Evolutionary conservation across 2,797 vertebrate genomes (phyloP).

Genomic region (Sarcoramphus papa): DNA sequence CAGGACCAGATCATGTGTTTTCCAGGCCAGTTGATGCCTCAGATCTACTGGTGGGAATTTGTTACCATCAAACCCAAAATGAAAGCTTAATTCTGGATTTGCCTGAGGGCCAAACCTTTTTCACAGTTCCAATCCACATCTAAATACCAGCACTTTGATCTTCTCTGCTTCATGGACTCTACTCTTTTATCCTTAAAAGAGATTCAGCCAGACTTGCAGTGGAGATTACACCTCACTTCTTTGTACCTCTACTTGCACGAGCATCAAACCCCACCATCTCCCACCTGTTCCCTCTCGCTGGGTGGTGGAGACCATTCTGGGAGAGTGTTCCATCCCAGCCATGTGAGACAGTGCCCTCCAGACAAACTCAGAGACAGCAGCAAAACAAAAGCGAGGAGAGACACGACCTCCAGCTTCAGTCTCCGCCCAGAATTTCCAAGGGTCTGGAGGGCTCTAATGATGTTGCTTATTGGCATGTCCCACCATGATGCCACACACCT

Average conservation of each 20-base stretch:
- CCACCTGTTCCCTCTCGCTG: fast-evolving
- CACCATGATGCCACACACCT: neutral
- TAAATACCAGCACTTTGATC: conserved; percentile 28
- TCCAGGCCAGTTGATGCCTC: neutral
- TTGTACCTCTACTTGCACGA: neutral
- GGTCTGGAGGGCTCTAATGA: neutral
- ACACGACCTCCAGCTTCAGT: neutral
- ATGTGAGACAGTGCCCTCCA: neutral
- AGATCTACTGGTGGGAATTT: conserved; percentile 24
- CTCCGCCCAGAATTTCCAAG: neutral
- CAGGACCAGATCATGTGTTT: neutral
- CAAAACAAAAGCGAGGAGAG: neutral
- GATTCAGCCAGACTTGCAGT: neutral
- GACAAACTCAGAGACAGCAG: neutral
- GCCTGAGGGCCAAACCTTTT: conserved; percentile 1
- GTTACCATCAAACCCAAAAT: neutral
- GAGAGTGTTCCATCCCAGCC: neutral
- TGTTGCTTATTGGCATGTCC: neutral
- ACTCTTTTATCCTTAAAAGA: neutral
- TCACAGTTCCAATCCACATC: neutral
- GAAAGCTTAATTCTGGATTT: conserved; percentile 26
- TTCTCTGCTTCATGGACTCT: neutral
- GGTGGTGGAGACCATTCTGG: neutral
- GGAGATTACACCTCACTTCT: neutral
- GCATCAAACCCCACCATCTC: neutral